Evolutionary conservation across 1,140 invertebrate genomes (phyloP), one percentile per base, ranked within the genome.

Genomic region (Wiebesia pumilae): DNA sequence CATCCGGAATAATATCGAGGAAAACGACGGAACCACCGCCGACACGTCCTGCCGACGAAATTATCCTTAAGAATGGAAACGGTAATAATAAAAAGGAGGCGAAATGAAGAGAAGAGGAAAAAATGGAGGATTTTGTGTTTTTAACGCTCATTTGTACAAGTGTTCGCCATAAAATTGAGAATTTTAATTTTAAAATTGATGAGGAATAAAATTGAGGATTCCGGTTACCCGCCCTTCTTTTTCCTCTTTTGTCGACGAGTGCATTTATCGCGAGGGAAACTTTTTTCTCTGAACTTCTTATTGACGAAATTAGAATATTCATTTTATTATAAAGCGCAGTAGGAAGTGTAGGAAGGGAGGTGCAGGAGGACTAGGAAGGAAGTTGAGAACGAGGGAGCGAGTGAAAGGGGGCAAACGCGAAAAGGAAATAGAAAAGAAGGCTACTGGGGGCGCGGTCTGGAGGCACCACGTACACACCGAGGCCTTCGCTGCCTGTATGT

Each of bases 381-480:
- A 75, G 43, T 75, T 75, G 54, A 62, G 62, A 87, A 16, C 54
- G 85, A 85, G 71, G 33, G 83, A 79, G 54, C 43, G 47, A 71
- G 67, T 4, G 81, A 35, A 69, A 88, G 87, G 78, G 75, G 40
- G 47, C 83, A 80, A 83, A 73, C 51, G 58, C 24, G 12, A 27
- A 47, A 43, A 62, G 82, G 58, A 86, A 83, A 30, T 83, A 65
- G 81, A 51, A 77, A 86, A 83, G 67, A 54, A 54, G 35, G 65
- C 80, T 65, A 71, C 40, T 30, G 51, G 73, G 75, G 83, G 58
- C 21, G 69, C 69, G 51, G 51, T 33, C 35, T 79, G 12, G 87
- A 88, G 84, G 43, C 67, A 0, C 43, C 67, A 1, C 79, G 81
- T 58, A 75, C 69, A 58, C 35, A 27, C 0, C 0, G n/a, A 19